Evolutionary conservation across 2,797 vertebrate genomes (phyloP).

Genomic region (Toxotes lorentzi): DNA sequence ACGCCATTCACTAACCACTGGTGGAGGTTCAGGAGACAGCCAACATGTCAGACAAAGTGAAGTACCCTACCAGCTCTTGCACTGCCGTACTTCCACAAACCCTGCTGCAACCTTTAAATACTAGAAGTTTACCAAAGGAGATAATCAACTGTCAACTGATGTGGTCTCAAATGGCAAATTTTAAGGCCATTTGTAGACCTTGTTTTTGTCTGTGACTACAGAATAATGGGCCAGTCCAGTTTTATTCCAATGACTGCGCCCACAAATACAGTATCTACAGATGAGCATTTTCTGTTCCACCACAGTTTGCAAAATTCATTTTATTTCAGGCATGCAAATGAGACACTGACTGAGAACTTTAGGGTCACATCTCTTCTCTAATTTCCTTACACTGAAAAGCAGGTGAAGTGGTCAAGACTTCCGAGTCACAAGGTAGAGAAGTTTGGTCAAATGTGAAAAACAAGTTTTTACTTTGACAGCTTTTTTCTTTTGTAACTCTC

Average conservation of each 20-base stretch:
- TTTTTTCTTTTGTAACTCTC: conserved; percentile 13
- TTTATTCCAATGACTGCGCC: conserved; percentile 40
- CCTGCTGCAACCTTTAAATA: neutral
- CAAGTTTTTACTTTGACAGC: conserved; percentile 26
- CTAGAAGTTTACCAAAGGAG: neutral
- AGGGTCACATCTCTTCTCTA: conserved; percentile 43
- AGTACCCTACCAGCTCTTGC: neutral
- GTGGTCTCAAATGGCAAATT: neutral
- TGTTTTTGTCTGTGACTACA: conserved; percentile 32
- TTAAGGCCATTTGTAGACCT: neutral
- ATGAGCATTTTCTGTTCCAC: conserved; percentile 53
- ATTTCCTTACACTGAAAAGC: conserved; percentile 54
- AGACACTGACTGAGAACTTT: conserved; percentile 44
- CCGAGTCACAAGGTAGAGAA: conserved; percentile 30
- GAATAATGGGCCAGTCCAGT: conserved; percentile 23
- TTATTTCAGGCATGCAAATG: conserved; percentile 69
- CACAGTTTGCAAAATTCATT: conserved; percentile 64
- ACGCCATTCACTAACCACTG: conserved; percentile 78
- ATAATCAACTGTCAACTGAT: neutral
- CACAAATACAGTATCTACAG: conserved; percentile 51
- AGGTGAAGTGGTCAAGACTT: conserved; percentile 33
- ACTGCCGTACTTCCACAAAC: neutral
- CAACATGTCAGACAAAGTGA: conserved; percentile 45
- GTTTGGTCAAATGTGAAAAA: conserved; percentile 13
- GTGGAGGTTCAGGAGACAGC: conserved; percentile 66